phyloP scores from a whole-genome alignment of 2,888 invertebrate genomes.

The Conops quadrifasciatus region DNA sequence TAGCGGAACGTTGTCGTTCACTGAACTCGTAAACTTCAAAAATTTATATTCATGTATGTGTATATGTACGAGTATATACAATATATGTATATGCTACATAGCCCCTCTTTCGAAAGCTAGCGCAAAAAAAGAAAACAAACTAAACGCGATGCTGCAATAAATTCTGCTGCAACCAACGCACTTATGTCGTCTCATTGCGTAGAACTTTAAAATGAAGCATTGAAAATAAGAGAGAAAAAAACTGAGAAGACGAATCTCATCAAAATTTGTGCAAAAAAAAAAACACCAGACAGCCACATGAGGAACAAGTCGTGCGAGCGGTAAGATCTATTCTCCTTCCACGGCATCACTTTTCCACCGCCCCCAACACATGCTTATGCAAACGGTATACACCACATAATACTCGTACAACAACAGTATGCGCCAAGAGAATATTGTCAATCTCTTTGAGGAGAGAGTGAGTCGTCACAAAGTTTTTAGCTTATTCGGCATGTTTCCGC shows the following conservation, averaged over 20 bases:
- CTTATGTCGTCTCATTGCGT: not conserved
- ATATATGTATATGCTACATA: not conserved
- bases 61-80: not conserved
- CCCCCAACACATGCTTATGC: conserved; percentile 3
- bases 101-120: not conserved
- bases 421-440: too few relatives aligned
- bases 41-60: too few relatives aligned
- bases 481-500: too few relatives aligned
- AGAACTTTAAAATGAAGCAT: not conserved
- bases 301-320: too few relatives aligned
- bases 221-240: not conserved
- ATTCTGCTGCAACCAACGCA: not conserved
- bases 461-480: too few relatives aligned
- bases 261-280: conserved; percentile 14
- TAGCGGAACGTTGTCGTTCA: too few relatives aligned
- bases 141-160: not conserved
- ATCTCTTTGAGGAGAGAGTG: too few relatives aligned
- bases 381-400: too few relatives aligned
- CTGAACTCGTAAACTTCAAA: too few relatives aligned
- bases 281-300: not conserved
- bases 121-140: not conserved
- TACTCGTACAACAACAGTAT: too few relatives aligned
- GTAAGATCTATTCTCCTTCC: not conserved
- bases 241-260: conserved; percentile 25
- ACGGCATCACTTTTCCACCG: conserved; percentile 9